These are phyloP conservation scores for Ornithoptera alexandrae DNA, from an alignment of 2,888 invertebrate species.

Conservation along the genomic window DNA sequence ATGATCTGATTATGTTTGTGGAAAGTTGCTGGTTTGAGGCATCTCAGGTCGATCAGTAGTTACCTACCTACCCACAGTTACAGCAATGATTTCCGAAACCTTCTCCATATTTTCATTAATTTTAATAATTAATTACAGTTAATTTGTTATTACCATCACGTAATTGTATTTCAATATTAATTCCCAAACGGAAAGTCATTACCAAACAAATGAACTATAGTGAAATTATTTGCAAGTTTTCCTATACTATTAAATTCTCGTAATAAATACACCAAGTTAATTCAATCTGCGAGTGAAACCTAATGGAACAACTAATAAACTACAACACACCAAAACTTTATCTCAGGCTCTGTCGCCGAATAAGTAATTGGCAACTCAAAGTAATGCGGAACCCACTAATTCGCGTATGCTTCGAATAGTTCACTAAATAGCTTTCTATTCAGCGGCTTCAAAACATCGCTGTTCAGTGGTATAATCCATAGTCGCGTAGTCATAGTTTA, in stretches of 20 bases:
- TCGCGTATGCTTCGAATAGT: conserved; percentile 28
- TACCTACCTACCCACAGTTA: too few relatives aligned
- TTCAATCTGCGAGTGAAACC: conserved; percentile 25
- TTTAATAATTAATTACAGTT: too few relatives aligned
- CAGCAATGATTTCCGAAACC: too few relatives aligned
- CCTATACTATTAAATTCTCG: neutral
- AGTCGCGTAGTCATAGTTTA: neutral
- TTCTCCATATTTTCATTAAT: too few relatives aligned
- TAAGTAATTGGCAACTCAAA: conserved; percentile 35
- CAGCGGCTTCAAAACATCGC: conserved; percentile 2
- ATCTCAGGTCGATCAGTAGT: too few relatives aligned
- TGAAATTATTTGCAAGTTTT: conserved; percentile 4
- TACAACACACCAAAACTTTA: conserved; percentile 25
- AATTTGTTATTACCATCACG: too few relatives aligned
- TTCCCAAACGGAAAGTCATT: too few relatives aligned
- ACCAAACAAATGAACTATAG: too few relatives aligned
- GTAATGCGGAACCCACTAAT: conserved; percentile 31
- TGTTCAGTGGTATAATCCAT: neutral
- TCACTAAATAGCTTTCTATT: conserved; percentile 27
- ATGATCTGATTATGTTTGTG: neutral
- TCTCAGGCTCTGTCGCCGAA: conserved; percentile 31
- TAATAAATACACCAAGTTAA: conserved; percentile 5
- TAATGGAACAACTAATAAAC: conserved; percentile 23
- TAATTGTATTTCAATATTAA: too few relatives aligned
- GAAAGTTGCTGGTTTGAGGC: neutral